These are phyloP conservation scores for Paragorgia papillata DNA, from an alignment of 92 coral and sea anemone species.

Conservation along the genomic window DNA sequence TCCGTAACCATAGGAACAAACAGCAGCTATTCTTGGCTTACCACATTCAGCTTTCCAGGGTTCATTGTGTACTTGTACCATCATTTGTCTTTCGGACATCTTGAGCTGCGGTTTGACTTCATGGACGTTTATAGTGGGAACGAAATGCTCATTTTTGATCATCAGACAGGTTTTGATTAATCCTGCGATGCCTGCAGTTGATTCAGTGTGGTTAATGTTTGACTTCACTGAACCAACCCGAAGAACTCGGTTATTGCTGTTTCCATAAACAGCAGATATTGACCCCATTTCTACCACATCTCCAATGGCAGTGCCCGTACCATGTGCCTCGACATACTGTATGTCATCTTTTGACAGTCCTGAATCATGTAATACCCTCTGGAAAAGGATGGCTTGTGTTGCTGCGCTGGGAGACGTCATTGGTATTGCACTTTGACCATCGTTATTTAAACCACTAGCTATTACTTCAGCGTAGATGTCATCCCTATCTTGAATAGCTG, in stretches of 20 bases:
- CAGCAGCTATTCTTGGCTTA: conserved; percentile 61
- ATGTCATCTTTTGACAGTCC: conserved; percentile 1
- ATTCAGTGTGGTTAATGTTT: conserved; percentile 81
- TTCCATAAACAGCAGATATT: too few species aligned
- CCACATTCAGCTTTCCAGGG: conserved; percentile 52
- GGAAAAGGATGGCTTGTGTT: conserved; percentile 20
- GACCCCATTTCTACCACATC: too few species aligned
- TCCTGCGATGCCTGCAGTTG: conserved; percentile 79
- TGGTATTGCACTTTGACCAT: conserved; percentile 67
- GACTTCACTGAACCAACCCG: conserved; percentile 63
- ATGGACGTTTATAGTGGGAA: conserved; percentile 53
- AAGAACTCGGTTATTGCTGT: too few species aligned
- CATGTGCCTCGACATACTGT: conserved; percentile 62
- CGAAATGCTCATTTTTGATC: too few species aligned
- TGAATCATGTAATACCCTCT: conserved; percentile 37
- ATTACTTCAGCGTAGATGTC: too few species aligned
- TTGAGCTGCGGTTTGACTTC: conserved; percentile 65
- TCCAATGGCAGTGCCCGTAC: conserved; percentile 49
- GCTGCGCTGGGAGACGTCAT: conserved; percentile 59
- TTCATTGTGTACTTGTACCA: not conserved
- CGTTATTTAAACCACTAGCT: too few species aligned
- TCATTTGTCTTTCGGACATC: conserved; percentile 52
- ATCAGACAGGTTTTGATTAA: conserved; percentile 50
- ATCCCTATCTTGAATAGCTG: too few species aligned
- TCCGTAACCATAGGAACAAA: conserved; percentile 65